These are phyloP conservation scores for Halcyon badia DNA, from an alignment of 2,797 vertebrate genomes.

Conservation along the genomic window DNA sequence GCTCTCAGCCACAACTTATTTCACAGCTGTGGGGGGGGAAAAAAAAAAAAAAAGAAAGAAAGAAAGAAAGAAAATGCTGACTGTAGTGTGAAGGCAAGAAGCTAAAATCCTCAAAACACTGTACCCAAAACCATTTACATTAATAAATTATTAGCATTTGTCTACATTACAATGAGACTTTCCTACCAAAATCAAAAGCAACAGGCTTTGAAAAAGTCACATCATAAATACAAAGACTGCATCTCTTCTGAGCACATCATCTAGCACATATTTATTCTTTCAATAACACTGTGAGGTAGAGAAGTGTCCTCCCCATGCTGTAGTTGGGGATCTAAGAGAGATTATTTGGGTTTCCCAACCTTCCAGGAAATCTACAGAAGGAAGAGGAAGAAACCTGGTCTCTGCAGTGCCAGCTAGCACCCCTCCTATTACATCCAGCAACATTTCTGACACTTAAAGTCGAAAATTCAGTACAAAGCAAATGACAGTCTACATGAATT, in stretches of 20 bases:
- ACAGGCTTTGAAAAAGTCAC: neutral
- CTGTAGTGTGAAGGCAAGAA: neutral
- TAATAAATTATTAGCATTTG: neutral
- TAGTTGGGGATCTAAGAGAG: neutral
- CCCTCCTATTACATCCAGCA: neutral
- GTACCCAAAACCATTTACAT: neutral
- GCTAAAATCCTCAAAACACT: neutral
- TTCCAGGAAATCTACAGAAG: neutral
- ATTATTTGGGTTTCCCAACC: neutral
- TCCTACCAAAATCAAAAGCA: neutral
- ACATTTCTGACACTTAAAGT: neutral
- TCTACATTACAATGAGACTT: neutral
- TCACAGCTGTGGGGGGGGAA: neutral
- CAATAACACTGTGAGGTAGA: neutral
- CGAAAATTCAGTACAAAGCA: neutral
- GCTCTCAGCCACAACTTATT: constrained; percentile 35
- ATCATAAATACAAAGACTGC: neutral
- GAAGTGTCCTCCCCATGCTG: neutral
- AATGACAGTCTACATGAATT: neutral
- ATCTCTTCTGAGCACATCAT: neutral
- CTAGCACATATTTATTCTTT: neutral
- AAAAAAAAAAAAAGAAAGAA: neutral
- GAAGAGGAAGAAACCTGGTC: neutral
- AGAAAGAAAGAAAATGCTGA: neutral
- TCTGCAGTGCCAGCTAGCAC: neutral